Conservation (phyloP, 2,113 vertebrate species). For the Halichoerus grypus region DNA sequence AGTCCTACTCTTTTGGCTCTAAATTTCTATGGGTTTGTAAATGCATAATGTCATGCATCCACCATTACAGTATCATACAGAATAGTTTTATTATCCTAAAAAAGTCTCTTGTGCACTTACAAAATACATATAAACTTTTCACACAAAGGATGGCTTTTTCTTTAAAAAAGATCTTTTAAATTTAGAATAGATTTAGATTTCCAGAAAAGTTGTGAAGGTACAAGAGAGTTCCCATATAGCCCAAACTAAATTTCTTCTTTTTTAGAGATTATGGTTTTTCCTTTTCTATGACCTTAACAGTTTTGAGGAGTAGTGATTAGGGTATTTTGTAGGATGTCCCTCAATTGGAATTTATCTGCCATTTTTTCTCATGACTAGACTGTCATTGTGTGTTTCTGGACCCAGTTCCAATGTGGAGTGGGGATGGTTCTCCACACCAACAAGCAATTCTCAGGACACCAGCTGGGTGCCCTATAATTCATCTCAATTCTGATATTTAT, state of each 20-base stretch:
- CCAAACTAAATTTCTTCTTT: not conserved
- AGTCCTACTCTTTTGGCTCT: not conserved
- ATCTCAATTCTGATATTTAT: not conserved
- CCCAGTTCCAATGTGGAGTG: not conserved
- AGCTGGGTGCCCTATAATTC: not conserved
- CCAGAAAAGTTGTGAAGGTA: not conserved
- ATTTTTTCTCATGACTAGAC: not conserved
- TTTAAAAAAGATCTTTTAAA: not conserved
- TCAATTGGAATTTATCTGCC: not conserved
- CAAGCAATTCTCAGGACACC: not conserved
- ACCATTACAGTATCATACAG: not conserved
- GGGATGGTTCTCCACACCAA: not conserved
- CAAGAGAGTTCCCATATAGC: not conserved
- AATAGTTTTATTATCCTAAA: not conserved
- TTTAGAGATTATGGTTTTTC: not conserved
- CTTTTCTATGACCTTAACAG: not conserved
- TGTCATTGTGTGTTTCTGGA: not conserved
- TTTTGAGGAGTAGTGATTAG: not conserved
- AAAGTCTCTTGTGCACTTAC: not conserved
- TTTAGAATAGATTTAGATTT: not conserved
- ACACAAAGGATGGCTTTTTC: not conserved
- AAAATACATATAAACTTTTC: not conserved
- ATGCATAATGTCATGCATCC: not conserved
- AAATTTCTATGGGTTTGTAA: not conserved
- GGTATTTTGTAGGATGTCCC: not conserved